Evolutionary conservation across 2,888 invertebrate species (phyloP).

Genomic region (Caenorhabditis sp.): DNA sequence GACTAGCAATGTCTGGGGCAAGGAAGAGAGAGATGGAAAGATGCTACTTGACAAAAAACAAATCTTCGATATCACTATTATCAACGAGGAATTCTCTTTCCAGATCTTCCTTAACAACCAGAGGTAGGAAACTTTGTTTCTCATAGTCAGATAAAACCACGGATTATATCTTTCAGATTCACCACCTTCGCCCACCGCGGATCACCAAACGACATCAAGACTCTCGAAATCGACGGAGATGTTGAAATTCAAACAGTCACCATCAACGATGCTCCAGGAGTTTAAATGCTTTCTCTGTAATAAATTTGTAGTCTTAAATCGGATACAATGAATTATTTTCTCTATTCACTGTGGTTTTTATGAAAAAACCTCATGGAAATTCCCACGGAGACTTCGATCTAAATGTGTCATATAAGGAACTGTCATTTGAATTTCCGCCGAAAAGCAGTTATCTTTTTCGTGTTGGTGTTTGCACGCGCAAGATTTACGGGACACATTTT

Average conservation of each 20-base stretch:
- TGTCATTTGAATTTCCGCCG: neutral
- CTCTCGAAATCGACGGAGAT: slow-evolving; percentile 78
- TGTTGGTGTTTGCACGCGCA: slow-evolving; percentile 1
- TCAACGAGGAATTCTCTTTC: slow-evolving; percentile 81
- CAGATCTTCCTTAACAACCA: slow-evolving; percentile 82
- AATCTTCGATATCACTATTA: slow-evolving; percentile 82
- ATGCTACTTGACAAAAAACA: slow-evolving; percentile 80
- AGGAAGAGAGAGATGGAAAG: slow-evolving; percentile 82
- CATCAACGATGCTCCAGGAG: slow-evolving; percentile 79
- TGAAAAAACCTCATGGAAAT: too few species aligned
- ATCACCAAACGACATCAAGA: slow-evolving; percentile 79
- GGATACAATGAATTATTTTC: neutral
- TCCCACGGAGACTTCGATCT: too few species aligned
- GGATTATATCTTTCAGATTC: slow-evolving; percentile 60
- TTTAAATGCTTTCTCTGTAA: slow-evolving; percentile 45
- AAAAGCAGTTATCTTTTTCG: neutral
- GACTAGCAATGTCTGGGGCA: slow-evolving; percentile 80
- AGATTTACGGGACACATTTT: slow-evolving; percentile 21
- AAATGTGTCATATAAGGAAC: too few species aligned
- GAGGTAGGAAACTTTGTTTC: slow-evolving; percentile 27
- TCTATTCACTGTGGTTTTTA: neutral
- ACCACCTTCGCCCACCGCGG: slow-evolving; percentile 81
- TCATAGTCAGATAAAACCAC: neutral
- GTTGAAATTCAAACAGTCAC: slow-evolving; percentile 81
- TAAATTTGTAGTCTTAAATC: neutral